Percentiles rank a stretch among this genome's conserved stretches.
phyloP scores from a whole-genome alignment of 2,113 vertebrate species.

The Aptenodytes patagonicus region DNA sequence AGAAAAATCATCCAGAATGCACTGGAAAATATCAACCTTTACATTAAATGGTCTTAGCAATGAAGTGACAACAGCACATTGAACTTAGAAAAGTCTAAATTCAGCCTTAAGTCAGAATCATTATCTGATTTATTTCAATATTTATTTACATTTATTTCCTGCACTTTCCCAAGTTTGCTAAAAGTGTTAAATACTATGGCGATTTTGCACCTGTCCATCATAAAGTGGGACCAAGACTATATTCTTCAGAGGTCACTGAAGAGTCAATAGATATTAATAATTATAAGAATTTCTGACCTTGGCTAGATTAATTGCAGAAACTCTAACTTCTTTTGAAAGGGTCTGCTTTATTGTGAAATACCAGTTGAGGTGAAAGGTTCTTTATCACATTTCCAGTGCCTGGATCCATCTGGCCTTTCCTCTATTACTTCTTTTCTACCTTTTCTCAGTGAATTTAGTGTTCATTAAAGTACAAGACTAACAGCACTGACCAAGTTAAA shows the following conservation, averaged over 20 bases:
- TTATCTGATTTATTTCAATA: not conserved
- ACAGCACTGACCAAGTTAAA: not conserved
- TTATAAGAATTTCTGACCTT: not conserved
- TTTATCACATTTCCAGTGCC: not conserved
- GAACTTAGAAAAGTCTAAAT: not conserved
- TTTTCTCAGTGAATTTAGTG: not conserved
- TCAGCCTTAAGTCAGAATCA: not conserved
- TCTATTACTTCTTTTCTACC: not conserved
- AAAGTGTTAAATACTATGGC: not conserved
- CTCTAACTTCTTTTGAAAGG: not conserved
- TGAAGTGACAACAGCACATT: not conserved
- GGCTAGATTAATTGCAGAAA: not conserved
- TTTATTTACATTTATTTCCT: not conserved
- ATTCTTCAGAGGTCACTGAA: not conserved
- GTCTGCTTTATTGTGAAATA: not conserved
- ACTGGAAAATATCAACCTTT: not conserved
- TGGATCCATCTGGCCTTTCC: not conserved
- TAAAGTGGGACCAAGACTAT: not conserved
- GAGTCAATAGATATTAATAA: not conserved
- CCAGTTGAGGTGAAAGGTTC: not conserved
- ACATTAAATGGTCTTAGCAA: not conserved
- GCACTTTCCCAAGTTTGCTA: not conserved
- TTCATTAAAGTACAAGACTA: conserved; percentile 26
- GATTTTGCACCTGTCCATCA: not conserved
- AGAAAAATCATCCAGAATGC: not conserved